Evolutionary conservation across 2,888 invertebrate genomes (phyloP).

Genomic region (Choreutis nemorana): DNA sequence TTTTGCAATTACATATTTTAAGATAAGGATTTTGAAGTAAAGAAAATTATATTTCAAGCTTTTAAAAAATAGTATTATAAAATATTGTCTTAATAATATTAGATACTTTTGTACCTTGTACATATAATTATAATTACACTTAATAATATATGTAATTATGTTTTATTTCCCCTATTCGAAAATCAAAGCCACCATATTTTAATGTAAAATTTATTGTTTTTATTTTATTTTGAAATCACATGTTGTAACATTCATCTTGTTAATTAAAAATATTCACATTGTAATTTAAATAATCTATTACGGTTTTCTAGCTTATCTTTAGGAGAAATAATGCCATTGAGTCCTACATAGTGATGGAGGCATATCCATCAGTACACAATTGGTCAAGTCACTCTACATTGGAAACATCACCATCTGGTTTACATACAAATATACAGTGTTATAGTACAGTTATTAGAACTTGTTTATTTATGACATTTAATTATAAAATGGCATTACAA

Average conservation of each 20-base stretch:
- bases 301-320: conserved; percentile 65
- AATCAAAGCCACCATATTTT: conserved; percentile 15
- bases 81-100: conserved; percentile 13
- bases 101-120: conserved; percentile 44
- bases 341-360: conserved; percentile 43
- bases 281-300: conserved; percentile 70
- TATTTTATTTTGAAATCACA: conserved; percentile 71
- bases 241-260: conserved; percentile 70
- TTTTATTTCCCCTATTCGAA: conserved; percentile 1
- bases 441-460: conserved; percentile 57
- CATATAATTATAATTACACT: conserved; percentile 15
- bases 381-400: conserved; percentile 60
- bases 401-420: conserved; percentile 45
- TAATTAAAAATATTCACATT: conserved; percentile 74
- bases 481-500: conserved; percentile 61
- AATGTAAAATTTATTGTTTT: conserved; percentile 69
- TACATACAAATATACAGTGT: conserved; percentile 63
- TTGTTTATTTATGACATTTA: conserved; percentile 51
- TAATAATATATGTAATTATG: conserved; percentile 6
- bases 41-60: too few species aligned
- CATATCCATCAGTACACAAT: conserved; percentile 45
- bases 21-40: too few species aligned
- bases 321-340: conserved; percentile 65
- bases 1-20: too few species aligned
- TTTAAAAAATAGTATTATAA: too few species aligned